These are phyloP conservation scores for Antrozous pallidus DNA, from an alignment of 2,797 vertebrate genomes.

Conservation along the genomic window DNA sequence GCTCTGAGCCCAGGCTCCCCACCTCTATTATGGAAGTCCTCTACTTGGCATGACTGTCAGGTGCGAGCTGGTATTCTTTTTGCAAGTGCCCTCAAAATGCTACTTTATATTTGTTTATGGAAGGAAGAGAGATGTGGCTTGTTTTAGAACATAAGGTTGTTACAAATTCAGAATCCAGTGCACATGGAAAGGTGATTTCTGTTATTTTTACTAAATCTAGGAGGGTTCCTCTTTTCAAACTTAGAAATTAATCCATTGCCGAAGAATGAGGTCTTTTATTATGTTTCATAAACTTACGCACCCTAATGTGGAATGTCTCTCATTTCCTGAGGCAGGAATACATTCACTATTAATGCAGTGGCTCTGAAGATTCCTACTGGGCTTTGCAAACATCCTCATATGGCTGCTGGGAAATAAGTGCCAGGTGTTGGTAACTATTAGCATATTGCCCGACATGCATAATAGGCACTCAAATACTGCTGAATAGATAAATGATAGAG, in stretches of 20 bases:
- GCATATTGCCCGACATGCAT: background rate
- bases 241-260: background rate
- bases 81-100: background rate
- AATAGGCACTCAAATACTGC: background rate
- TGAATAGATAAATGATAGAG: background rate
- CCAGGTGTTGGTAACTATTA: background rate
- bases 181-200: background rate
- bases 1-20: background rate
- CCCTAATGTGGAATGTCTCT: background rate
- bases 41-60: background rate
- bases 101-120: conserved; percentile 28
- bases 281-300: background rate
- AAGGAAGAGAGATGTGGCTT: conserved; percentile 35
- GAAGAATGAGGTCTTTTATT: background rate
- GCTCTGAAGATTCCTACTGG: background rate
- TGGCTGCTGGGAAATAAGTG: background rate
- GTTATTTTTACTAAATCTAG: conserved; percentile 4
- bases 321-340: background rate
- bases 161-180: conserved; percentile 29
- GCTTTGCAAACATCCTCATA: background rate
- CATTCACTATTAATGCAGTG: background rate
- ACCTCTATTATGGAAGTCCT: background rate
- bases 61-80: background rate
- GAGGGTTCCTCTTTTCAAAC: background rate
- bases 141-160: conserved; percentile 30